Base-by-base conservation (phyloP, 1,140 invertebrate genomes). In the Thaumatotibia leucotreta region DNA sequence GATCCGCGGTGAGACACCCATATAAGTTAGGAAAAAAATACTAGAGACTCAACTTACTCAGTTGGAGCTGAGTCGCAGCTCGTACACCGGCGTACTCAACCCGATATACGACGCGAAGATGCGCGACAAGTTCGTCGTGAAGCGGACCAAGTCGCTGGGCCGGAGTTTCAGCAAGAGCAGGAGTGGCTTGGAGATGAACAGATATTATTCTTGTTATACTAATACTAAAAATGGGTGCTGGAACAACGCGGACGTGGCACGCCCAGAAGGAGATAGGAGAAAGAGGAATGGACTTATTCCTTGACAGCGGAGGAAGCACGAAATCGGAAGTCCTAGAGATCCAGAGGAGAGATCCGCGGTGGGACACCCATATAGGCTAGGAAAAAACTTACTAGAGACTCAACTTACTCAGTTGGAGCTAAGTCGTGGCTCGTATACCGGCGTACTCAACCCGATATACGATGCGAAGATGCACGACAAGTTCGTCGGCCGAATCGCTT, bases 81-180 rank as follows among this genome's bases (percentile, higher is more conserved):
- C n/a, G n/a, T 84, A 78, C 58, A 89, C 84, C 0, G 88, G 88
- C 1, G 83, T 91, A 8, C 83, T 86, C 27, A 91, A 88, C 62
- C 86, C 88, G 0, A 71, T 86, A 24, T 83, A 87, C 74, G 85
- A 90, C 58, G 74, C 84, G 4, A 89, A 84, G 62, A 75, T 90
- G 20, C 83, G 65, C 66, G 80, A 91, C 66, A 89, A 80, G 65
- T 86, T 88, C 61, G 67, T 35, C 1, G 85, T 86, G 0, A 91
- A 89, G 67, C 52, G 88, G 54, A 88, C 86, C 0, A 91, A 88
- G 49, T 87, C 83, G 0, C 58, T 91, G 52, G 84, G 81, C 9
- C 71, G 88, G 11, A 87, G 78, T 20, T 83, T 84, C 29, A 90
- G 83, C 54, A 73, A 80, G 10, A 82, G 69, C 29, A 77, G 67